Percentiles rank a stretch among this genome's conserved stretches.
phyloP scores from a whole-genome alignment of 2,888 invertebrate genomes.

The Deilephila elpenor region DNA sequence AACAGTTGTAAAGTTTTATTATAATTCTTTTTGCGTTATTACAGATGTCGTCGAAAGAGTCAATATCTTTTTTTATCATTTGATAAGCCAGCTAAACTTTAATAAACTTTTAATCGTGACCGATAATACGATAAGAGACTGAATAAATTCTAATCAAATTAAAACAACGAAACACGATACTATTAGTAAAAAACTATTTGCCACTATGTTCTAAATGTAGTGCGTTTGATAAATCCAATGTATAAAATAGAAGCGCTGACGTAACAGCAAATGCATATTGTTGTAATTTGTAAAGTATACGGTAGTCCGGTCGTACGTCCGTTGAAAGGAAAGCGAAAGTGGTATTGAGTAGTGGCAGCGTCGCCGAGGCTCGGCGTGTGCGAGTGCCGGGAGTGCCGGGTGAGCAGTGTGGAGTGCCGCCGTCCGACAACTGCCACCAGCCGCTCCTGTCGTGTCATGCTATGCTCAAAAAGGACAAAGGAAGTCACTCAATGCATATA shows the following conservation, averaged over 20 bases:
- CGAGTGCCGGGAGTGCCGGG: constrained; percentile 42
- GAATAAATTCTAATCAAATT: background rate
- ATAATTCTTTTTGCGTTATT: background rate
- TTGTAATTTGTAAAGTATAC: constrained; percentile 39
- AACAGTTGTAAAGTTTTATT: background rate
- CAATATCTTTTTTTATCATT: background rate
- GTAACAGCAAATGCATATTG: constrained; percentile 20
- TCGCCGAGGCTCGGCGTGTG: constrained; percentile 41
- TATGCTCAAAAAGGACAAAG: constrained; percentile 60
- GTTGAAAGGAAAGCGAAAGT: constrained; percentile 74
- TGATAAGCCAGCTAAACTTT: background rate
- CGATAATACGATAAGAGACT: background rate
- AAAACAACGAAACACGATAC: background rate
- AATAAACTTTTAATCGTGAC: background rate
- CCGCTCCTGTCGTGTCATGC: constrained; percentile 47
- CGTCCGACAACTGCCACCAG: constrained; percentile 40
- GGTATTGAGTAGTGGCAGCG: constrained; percentile 62
- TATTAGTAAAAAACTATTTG: background rate
- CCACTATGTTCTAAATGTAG: background rate
- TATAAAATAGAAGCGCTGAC: background rate
- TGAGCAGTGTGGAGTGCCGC: constrained; percentile 30
- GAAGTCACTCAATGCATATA: constrained; percentile 52
- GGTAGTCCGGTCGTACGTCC: constrained; percentile 48
- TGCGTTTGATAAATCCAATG: background rate
- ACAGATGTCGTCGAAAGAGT: background rate